A percentile compares a stretch with the other conserved stretches of the same genome.
phyloP scores from a whole-genome alignment of 2,113 vertebrate species.

The Hemibagrus wyckioides region DNA sequence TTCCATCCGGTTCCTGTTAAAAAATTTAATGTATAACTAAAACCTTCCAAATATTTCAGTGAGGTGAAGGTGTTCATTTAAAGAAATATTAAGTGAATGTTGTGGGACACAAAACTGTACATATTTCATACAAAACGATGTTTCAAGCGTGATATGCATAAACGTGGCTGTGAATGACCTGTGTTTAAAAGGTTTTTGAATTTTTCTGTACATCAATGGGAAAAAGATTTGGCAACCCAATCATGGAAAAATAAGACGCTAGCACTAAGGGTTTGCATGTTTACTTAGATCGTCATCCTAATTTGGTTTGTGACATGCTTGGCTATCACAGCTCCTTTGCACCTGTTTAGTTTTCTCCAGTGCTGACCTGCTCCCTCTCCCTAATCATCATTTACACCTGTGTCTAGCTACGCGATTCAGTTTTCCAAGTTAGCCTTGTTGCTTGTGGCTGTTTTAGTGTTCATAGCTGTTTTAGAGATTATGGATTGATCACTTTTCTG shows the following conservation, averaged over 20 bases:
- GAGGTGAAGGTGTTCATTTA: neutral
- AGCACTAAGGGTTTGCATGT: neutral
- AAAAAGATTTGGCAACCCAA: neutral
- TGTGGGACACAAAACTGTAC: neutral
- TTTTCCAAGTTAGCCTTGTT: neutral
- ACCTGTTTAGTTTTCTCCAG: conserved; percentile 14
- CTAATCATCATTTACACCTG: conserved; percentile 30
- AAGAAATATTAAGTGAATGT: neutral
- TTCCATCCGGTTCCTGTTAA: neutral
- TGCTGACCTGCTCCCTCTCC: neutral
- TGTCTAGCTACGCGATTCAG: neutral
- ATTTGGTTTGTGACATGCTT: neutral
- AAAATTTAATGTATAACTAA: neutral
- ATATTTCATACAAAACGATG: neutral
- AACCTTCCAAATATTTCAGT: neutral
- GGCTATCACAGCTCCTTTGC: neutral
- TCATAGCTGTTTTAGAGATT: neutral
- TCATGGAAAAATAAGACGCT: neutral
- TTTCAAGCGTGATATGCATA: neutral
- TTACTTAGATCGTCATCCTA: neutral
- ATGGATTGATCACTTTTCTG: neutral
- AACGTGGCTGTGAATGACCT: neutral
- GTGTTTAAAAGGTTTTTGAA: neutral
- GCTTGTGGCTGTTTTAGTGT: neutral
- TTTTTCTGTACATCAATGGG: neutral